These are phyloP conservation scores for Aleiodes sp. DNA, from an alignment of 1,140 invertebrate genomes.

Conservation along the genomic window DNA sequence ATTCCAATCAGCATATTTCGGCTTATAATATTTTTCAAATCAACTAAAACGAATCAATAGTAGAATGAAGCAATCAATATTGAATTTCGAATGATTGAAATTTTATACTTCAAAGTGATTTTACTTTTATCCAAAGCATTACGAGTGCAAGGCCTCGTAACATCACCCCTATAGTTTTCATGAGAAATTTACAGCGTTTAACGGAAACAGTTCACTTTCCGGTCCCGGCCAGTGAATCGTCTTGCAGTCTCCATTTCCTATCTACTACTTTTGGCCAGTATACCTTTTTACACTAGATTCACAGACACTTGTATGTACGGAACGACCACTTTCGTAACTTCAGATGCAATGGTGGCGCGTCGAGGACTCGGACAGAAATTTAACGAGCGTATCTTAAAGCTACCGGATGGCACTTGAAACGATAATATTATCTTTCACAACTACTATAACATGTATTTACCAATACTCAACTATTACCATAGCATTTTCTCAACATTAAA, in stretches of 20 bases:
- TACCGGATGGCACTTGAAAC: slow-evolving; percentile 16
- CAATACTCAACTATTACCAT: neutral
- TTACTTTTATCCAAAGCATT: neutral
- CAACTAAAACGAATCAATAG: too few relatives aligned
- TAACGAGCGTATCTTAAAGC: slow-evolving; percentile 29
- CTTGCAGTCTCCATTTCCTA: slow-evolving; percentile 14
- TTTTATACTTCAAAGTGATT: neutral
- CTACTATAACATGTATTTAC: neutral
- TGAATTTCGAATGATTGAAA: neutral
- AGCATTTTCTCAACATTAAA: too few relatives aligned
- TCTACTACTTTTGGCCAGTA: slow-evolving; percentile 10
- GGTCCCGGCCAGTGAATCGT: slow-evolving; percentile 36
- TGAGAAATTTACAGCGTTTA: slow-evolving; percentile 38
- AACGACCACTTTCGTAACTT: slow-evolving; percentile 32
- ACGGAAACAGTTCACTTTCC: slow-evolving; percentile 43
- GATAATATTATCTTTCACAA: neutral
- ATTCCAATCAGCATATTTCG: neutral
- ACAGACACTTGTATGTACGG: slow-evolving; percentile 31
- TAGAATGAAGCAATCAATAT: too few relatives aligned
- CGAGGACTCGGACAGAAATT: slow-evolving; percentile 28
- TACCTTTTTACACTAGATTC: slow-evolving; percentile 18
- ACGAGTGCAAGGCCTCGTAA: neutral
- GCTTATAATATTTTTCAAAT: too few relatives aligned
- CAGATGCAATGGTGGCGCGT: slow-evolving; percentile 28
- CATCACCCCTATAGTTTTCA: slow-evolving; percentile 29